Evolutionary conservation across 2,888 invertebrate species (phyloP), one percentile per base, ranked within the genome.

Genomic region (Ectobius pallidus): DNA sequence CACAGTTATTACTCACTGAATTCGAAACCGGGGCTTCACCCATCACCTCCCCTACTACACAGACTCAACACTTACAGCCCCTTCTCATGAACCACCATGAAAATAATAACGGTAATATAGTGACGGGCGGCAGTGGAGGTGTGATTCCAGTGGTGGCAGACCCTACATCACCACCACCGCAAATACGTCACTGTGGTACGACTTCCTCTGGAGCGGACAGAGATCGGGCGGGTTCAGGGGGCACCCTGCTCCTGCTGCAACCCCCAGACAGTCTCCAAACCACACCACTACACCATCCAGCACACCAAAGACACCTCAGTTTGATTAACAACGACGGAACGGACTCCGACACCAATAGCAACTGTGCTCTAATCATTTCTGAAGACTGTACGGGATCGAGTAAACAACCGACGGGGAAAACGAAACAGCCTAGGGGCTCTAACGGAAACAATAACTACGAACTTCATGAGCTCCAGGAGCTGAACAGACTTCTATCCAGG

Each of bases 371-470:
- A 61, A 76, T 78, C 61, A 70, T 77, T 11, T 71, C 73, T 32
- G 75, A 77, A 81, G 70, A 79, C 76, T 72, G 70, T 11, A 25
- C 73, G 11, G 72, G 70, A 46, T 65, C 71, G 16, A 63, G 70
- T 58, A 71, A 62, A 52, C 55, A 74, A 70, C 44, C 75, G 18
- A 46, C 69, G 32, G 65, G 61, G 61, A 65, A 71, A 34, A 49
- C 61, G 55, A 70, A 58, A 22, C 71, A 68, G 63, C 89, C 75
- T 90, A 89, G 81, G 11, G 74, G 76, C 7, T 89, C 89, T 74
- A 91, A 91, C 83, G 91, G 91, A 69, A 70, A 71, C 39, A 92
- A 92, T 83, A 92, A 91, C 81, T 92, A 92, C 83, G 92, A 93
- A 82, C 88, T 92, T 88, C 87, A 91, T 67, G 92, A 93, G 83